A percentile compares a stretch with the other conserved stretches of the same genome.
Conservation (phyloP, 1,140 invertebrate species). For the Scaptomyza montana region DNA sequence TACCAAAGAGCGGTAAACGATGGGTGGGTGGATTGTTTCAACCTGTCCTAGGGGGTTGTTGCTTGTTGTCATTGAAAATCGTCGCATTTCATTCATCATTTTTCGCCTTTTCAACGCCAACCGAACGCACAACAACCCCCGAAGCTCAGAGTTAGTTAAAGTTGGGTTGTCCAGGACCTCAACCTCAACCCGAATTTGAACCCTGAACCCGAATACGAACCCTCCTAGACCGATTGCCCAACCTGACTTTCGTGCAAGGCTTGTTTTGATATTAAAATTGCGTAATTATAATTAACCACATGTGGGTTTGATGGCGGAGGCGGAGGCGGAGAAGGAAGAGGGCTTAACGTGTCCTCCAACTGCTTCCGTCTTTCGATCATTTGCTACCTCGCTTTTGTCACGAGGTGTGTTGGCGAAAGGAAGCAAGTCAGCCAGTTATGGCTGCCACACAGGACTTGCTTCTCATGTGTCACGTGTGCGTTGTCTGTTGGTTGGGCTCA, state of each 20-base stretch:
- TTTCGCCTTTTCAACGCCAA: slow-evolving; percentile 74
- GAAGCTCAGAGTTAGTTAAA: slow-evolving; percentile 35
- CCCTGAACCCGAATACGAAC: slow-evolving; percentile 5
- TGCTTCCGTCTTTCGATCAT: slow-evolving; percentile 57
- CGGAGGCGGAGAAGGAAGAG: slow-evolving; percentile 2
- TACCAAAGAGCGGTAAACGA: not conserved
- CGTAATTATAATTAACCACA: slow-evolving; percentile 83
- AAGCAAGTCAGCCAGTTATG: slow-evolving; percentile 33
- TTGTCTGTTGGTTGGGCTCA: slow-evolving; percentile 41
- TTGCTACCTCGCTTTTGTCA: slow-evolving; percentile 33
- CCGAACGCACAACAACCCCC: slow-evolving; percentile 53
- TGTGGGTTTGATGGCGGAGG: slow-evolving; percentile 49
- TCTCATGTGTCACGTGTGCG: slow-evolving; percentile 56
- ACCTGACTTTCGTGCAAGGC: slow-evolving; percentile 32
- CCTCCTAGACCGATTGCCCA: not conserved
- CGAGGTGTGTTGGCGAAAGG: slow-evolving; percentile 40
- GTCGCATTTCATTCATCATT: slow-evolving; percentile 83
- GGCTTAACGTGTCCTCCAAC: slow-evolving; percentile 62
- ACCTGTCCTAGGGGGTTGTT: slow-evolving; percentile 65
- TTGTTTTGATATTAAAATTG: slow-evolving; percentile 83
- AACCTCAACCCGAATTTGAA: slow-evolving; percentile 12
- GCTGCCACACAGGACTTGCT: slow-evolving; percentile 22
- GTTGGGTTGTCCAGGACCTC: slow-evolving; percentile 18
- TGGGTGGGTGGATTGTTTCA: slow-evolving; percentile 22
- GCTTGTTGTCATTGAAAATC: slow-evolving; percentile 72